Evolutionary conservation across 1,140 invertebrate species (phyloP).

Genomic region (Ips nitidus): DNA sequence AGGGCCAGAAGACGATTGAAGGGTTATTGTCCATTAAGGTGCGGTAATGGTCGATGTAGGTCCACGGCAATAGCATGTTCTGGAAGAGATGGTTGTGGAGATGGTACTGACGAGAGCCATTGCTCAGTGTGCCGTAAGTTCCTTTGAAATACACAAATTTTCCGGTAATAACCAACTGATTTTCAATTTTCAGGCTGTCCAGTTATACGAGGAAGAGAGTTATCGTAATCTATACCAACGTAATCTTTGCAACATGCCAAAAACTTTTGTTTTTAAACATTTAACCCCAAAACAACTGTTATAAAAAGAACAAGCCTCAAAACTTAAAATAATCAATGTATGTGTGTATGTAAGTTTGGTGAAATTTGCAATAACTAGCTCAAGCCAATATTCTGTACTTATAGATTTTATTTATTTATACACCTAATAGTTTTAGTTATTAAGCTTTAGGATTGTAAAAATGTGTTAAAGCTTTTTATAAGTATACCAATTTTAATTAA

Average conservation of each 20-base stretch:
- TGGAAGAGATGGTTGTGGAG: conserved; percentile 85
- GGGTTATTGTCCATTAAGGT: conserved; percentile 72
- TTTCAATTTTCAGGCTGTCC: conserved; percentile 59
- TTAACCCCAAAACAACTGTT: no score
- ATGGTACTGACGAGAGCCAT: conserved; percentile 81
- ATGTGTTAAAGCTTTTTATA: conserved; percentile 25
- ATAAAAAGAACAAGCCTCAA: conserved; percentile 5
- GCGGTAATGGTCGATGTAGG: conserved; percentile 81
- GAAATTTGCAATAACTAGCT: conserved; percentile 8
- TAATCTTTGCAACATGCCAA: conserved; percentile 45
- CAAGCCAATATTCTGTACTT: conserved; percentile 20
- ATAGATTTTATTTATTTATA: conserved; percentile 40
- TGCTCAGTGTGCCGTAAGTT: conserved; percentile 86
- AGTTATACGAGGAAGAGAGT: conserved; percentile 46
- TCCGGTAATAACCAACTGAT: neutral
- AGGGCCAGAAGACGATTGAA: conserved; percentile 45
- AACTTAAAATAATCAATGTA: conserved; percentile 8
- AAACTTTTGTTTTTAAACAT: conserved; percentile 29
- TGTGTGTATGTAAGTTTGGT: conserved; percentile 5
- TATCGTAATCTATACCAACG: conserved; percentile 39
- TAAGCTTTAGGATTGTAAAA: conserved; percentile 24
- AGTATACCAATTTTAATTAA: conserved; percentile 12
- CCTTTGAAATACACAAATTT: neutral
- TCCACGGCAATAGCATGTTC: conserved; percentile 85
- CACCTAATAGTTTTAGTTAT: neutral